Evolutionary conservation across 2,113 vertebrate species (phyloP).

Genomic region (Puntigrus tetrazona): DNA sequence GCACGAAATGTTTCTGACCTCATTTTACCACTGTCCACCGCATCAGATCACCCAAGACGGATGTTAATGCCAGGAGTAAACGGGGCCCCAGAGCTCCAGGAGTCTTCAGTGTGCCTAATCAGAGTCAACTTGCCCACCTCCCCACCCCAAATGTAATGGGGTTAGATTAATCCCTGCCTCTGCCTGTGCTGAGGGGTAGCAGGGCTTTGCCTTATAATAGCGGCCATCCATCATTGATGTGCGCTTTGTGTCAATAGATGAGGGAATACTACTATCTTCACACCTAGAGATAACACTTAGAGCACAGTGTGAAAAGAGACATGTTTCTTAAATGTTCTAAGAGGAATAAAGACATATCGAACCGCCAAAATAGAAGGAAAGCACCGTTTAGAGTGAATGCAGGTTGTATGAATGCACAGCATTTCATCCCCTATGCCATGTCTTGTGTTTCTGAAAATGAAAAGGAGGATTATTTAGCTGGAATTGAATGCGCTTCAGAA

Average conservation of each 20-base stretch:
- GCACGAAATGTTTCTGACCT: neutral
- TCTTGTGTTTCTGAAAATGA: neutral
- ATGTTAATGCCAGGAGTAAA: conserved; percentile 19
- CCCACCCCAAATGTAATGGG: conserved; percentile 45
- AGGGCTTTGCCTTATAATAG: conserved; percentile 54
- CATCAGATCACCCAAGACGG: neutral
- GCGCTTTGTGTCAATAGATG: conserved; percentile 51
- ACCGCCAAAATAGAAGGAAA: neutral
- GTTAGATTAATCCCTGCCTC: conserved; percentile 52
- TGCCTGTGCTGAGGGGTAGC: conserved; percentile 43
- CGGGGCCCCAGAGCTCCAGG: conserved; percentile 28
- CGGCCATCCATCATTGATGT: conserved; percentile 57
- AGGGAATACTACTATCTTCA: conserved; percentile 50
- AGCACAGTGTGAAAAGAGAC: conserved; percentile 13
- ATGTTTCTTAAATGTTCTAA: conserved; percentile 21
- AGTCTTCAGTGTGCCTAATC: conserved; percentile 49
- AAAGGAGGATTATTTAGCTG: neutral
- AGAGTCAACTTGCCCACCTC: conserved; percentile 36
- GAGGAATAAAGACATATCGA: neutral
- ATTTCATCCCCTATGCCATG: neutral
- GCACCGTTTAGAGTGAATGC: neutral
- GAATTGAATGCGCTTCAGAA: conserved; percentile 13
- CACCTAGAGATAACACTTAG: conserved; percentile 40
- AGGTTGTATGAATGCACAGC: neutral
- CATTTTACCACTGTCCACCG: neutral